A percentile compares a stretch with the other conserved stretches of the same genome.
These are phyloP conservation scores for Aldrovandia affinis DNA, from an alignment of 2,797 vertebrate genomes.

Conservation along the genomic window DNA sequence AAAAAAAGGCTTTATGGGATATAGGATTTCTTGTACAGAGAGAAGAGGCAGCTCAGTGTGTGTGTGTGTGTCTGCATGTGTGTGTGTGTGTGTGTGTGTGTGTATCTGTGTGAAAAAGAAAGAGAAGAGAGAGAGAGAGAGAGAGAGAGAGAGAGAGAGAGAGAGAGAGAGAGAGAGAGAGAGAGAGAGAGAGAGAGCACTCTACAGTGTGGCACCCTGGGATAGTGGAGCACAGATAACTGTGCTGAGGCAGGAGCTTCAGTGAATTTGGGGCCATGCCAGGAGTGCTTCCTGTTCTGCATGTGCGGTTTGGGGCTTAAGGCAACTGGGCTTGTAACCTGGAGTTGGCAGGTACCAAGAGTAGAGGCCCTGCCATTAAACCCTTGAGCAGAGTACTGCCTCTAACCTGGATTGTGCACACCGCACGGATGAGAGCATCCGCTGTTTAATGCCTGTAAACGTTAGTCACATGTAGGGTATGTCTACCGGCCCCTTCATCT, in stretches of 20 bases:
- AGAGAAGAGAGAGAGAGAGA: slow-evolving; percentile 5
- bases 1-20: not conserved
- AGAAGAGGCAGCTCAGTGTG: too few species aligned
- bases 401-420: not conserved
- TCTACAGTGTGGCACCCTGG: not conserved
- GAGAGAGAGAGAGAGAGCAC: not conserved
- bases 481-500: not conserved
- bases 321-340: slow-evolving; percentile 10
- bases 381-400: not conserved
- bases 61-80: slow-evolving; percentile 41
- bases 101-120: slow-evolving; percentile 36
- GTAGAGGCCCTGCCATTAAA: not conserved
- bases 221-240: not conserved
- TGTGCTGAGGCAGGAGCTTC: slow-evolving; percentile 4
- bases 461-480: slow-evolving; percentile 1
- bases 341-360: not conserved
- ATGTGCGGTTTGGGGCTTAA: not conserved
- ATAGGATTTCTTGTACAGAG: not conserved
- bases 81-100: slow-evolving; percentile 40
- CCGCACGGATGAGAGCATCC: not conserved
- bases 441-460: not conserved
- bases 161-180: not conserved
- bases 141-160: not conserved
- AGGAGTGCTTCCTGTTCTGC: not conserved
- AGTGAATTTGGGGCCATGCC: not conserved